Conservation (phyloP, 35 echinoderm and acorn worm species). For the Hemicentrotus pulcherrimus region DNA sequence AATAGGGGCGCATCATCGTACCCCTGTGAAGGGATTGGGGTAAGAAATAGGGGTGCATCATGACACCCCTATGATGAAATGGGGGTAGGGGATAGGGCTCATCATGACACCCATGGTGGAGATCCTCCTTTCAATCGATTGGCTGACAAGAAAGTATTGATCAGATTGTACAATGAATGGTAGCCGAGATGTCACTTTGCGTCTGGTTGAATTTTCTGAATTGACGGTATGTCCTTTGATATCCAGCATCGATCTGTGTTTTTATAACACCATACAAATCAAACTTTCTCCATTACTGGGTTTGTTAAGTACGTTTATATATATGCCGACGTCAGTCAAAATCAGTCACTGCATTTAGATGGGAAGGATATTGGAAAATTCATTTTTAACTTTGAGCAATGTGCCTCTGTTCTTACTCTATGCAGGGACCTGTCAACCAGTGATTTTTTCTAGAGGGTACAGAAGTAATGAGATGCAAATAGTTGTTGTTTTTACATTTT, state of each 20-base stretch:
- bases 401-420: too few relatives aligned
- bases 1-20: too few relatives aligned
- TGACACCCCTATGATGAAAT: too few relatives aligned
- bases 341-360: not conserved
- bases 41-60: too few relatives aligned
- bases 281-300: not conserved
- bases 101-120: not conserved
- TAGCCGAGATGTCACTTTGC: not conserved
- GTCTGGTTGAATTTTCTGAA: not conserved
- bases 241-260: not conserved
- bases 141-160: not conserved
- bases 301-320: not conserved
- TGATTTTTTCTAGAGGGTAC: too few relatives aligned
- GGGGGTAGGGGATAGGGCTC: not conserved
- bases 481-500: too few relatives aligned
- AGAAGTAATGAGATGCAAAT: too few relatives aligned
- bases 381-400: too few relatives aligned
- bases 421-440: too few relatives aligned
- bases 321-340: not conserved
- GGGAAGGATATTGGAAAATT: not conserved
- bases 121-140: not conserved
- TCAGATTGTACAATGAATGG: not conserved
- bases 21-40: too few relatives aligned
- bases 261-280: not conserved
- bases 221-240: not conserved